Base-by-base conservation (phyloP, 2,797 vertebrate species). In the Morelia viridis region DNA sequence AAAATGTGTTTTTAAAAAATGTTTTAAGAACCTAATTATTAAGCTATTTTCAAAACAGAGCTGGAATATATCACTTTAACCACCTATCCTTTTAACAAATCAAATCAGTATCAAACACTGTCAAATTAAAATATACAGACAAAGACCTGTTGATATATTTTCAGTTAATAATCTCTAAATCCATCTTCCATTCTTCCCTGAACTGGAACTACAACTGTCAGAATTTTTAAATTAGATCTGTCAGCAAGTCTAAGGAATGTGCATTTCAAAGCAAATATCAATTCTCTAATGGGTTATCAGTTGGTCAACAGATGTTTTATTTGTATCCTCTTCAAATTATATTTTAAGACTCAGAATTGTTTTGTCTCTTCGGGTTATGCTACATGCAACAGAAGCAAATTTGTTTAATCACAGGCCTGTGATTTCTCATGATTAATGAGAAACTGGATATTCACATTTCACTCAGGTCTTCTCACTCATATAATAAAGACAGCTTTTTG, bases 41-140 rank as follows among this genome's bases (percentile, higher is more conserved):
- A 89, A 76, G 85, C 57, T 93, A 85, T 11, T 50, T 92, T 90
- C 22, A 89, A 93, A 90, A 94, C 1, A 11, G 26, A 46, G 8
- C 84, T n/a, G 58, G n/a, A 22, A 58, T 17, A 89, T 68, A 1
- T 76, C 4, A 60, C 41, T 92, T 68, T 68, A 84, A 31, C 10
- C 19, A 3, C 5, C 28, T 9, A 65, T 35, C 8, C 22, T 85
- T 91, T 91, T 61, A 91, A 88, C 0, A 0, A 89, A 22, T 46
- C 15, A 4, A 11, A 92, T 76, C 80, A 57, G 90, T 9, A 3
- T 1, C 0, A 41, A 61, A 89, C 68, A 13, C 28, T 64, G 22
- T 50, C 9, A 15, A 15, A 41, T 10, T 22, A 13, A 61, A n/a
- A 28, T 80, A 19, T 88, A 35, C 41, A 61, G 8, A 53, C 41